Evolutionary conservation across 2,797 vertebrate species (phyloP).

Genomic region (Channallabes apus): DNA sequence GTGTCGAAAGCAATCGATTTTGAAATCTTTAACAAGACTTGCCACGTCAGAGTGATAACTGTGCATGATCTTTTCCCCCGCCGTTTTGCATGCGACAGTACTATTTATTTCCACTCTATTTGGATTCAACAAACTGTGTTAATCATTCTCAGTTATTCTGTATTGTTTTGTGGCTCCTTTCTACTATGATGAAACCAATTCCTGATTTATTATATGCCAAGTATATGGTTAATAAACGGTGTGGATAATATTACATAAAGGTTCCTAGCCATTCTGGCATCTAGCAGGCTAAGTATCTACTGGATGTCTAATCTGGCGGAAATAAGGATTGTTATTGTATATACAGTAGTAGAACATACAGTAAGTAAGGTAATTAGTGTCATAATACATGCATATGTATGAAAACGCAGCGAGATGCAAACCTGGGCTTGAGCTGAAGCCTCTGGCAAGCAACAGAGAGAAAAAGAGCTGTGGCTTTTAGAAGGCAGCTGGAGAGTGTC

Average conservation of each 20-base stretch:
- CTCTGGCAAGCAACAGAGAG: background rate
- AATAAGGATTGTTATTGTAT: background rate
- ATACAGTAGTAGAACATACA: background rate
- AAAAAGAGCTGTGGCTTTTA: slow-evolving; percentile 16
- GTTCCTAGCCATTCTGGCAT: background rate
- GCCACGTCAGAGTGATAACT: slow-evolving; percentile 21
- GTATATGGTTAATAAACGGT: background rate
- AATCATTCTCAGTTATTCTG: background rate
- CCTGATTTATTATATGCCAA: background rate
- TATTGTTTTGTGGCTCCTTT: background rate
- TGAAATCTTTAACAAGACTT: slow-evolving; percentile 35
- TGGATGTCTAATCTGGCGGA: background rate
- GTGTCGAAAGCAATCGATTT: slow-evolving; percentile 26
- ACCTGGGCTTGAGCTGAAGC: background rate
- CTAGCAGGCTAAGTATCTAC: background rate
- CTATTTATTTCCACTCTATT: background rate
- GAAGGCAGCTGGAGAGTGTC: slow-evolving; percentile 19
- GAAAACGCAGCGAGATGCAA: background rate
- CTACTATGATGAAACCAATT: background rate
- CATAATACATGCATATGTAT: slow-evolving; percentile 4
- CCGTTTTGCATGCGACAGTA: background rate
- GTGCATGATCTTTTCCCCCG: background rate
- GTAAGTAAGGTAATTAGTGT: background rate
- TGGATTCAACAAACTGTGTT: background rate
- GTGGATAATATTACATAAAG: background rate